phyloP scores from a whole-genome alignment of 2,888 invertebrate genomes.

The Belgica antarctica region DNA sequence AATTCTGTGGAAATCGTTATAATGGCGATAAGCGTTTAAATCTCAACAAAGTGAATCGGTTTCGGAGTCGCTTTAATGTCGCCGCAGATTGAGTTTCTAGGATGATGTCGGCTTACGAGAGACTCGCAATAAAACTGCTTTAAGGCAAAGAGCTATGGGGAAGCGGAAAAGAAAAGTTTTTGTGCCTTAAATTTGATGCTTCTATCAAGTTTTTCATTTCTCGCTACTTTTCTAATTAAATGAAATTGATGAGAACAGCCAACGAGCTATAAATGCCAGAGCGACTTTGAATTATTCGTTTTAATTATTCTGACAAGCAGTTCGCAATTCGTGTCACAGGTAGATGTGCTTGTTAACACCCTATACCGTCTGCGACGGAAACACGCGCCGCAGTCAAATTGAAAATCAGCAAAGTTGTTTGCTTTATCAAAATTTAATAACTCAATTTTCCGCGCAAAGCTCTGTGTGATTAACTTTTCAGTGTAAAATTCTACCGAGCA shows the following conservation, averaged over 20 bases:
- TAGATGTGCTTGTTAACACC: slow-evolving; percentile 4
- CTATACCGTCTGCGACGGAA: no score
- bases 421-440: background rate
- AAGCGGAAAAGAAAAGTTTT: background rate
- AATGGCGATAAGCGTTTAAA: no score
- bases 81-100: no score
- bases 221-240: slow-evolving; percentile 7
- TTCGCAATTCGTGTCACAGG: slow-evolving; percentile 7
- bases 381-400: background rate
- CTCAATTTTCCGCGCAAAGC: slow-evolving; percentile 2
- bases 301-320: slow-evolving; percentile 34
- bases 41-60: no score
- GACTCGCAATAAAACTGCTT: no score
- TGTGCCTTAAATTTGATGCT: no score
- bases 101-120: no score
- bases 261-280: slow-evolving; percentile 38
- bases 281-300: slow-evolving; percentile 32
- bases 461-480: background rate
- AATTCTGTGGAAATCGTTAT: no score
- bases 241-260: background rate
- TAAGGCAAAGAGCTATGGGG: background rate
- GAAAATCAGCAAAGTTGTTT: background rate
- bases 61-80: no score
- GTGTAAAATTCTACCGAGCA: no score
- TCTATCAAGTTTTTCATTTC: background rate